These are phyloP conservation scores for Gari tellinella DNA, from an alignment of 2,888 invertebrate genomes.

Conservation along the genomic window DNA sequence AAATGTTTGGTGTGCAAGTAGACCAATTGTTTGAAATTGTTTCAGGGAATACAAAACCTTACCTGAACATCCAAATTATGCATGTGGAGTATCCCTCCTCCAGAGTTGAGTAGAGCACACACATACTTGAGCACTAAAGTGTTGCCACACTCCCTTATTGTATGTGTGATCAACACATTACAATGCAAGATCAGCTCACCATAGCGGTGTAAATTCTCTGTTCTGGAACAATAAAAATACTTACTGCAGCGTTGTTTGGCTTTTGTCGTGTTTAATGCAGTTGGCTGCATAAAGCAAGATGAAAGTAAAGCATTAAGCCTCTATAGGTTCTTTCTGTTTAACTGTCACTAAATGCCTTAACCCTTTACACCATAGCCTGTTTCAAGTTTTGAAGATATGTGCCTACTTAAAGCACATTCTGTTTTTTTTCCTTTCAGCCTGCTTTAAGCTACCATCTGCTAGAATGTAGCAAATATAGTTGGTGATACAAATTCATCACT, in stretches of 20 bases:
- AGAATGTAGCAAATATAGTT: too few species aligned
- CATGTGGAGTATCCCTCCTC: constrained; percentile 76
- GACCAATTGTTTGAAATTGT: too few species aligned
- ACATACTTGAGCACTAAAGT: constrained; percentile 65
- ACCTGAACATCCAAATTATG: constrained; percentile 63
- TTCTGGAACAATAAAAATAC: constrained; percentile 57
- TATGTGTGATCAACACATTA: constrained; percentile 65
- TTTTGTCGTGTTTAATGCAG: background rate
- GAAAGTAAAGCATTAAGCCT: background rate
- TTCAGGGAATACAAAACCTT: background rate
- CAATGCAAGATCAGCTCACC: constrained; percentile 73
- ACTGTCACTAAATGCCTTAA: background rate
- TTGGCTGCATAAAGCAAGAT: background rate
- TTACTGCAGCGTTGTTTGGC: too few species aligned
- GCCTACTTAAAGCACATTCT: too few species aligned
- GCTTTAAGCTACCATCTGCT: too few species aligned
- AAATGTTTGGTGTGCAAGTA: too few species aligned
- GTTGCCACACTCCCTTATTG: constrained; percentile 68
- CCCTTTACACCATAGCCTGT: too few species aligned
- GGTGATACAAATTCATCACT: too few species aligned
- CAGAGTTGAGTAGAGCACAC: constrained; percentile 75
- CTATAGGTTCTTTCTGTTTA: background rate
- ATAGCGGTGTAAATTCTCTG: constrained; percentile 59
- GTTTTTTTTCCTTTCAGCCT: too few species aligned
- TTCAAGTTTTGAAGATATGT: too few species aligned